Percentiles rank a stretch among this genome's conserved stretches.
Conservation (phyloP, 30 jellyfish, hydroid and myxozoan genomes). For the Turritopsis dohrnii region DNA sequence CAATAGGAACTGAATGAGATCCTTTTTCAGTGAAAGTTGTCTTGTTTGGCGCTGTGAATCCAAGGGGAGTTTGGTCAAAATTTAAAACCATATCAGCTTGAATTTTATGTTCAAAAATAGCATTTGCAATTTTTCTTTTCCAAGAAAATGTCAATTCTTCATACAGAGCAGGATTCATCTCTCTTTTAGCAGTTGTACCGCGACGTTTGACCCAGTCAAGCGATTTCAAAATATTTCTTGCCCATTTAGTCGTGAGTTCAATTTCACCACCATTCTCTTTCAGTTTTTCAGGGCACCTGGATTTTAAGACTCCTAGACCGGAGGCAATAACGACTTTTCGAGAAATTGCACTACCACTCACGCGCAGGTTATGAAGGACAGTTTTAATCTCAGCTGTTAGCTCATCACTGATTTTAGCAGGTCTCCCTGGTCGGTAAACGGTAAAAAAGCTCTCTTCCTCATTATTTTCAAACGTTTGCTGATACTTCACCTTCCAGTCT, state of each 20-base stretch:
- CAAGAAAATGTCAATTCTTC: slow-evolving; percentile 32
- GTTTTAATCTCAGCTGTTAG: slow-evolving; percentile 30
- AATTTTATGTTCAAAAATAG: slow-evolving; percentile 32
- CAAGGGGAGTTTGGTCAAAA: too few relatives aligned
- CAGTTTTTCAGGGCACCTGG: slow-evolving; percentile 23
- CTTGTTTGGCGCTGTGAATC: too few relatives aligned
- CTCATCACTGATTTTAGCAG: slow-evolving; percentile 28
- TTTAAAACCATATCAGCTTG: too few relatives aligned
- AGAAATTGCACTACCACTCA: slow-evolving; percentile 1
- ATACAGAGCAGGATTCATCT: slow-evolving; percentile 43
- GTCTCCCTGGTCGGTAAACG: slow-evolving; percentile 37
- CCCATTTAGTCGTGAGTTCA: slow-evolving; percentile 31
- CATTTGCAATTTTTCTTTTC: slow-evolving; percentile 55
- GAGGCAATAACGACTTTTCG: neutral
- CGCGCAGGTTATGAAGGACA: slow-evolving; percentile 21
- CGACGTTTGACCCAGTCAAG: slow-evolving; percentile 35
- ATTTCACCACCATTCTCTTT: slow-evolving; percentile 29
- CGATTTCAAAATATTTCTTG: slow-evolving; percentile 30
- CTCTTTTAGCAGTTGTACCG: slow-evolving; percentile 29
- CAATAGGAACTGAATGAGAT: too few relatives aligned
- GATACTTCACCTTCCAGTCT: slow-evolving; percentile 36
- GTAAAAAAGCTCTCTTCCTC: slow-evolving; percentile 3
- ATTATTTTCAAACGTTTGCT: slow-evolving; percentile 25
- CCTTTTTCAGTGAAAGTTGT: too few relatives aligned
- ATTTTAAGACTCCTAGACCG: neutral